Conservation (phyloP, 1,140 invertebrate genomes). For the Sesamia nonagrioides region DNA sequence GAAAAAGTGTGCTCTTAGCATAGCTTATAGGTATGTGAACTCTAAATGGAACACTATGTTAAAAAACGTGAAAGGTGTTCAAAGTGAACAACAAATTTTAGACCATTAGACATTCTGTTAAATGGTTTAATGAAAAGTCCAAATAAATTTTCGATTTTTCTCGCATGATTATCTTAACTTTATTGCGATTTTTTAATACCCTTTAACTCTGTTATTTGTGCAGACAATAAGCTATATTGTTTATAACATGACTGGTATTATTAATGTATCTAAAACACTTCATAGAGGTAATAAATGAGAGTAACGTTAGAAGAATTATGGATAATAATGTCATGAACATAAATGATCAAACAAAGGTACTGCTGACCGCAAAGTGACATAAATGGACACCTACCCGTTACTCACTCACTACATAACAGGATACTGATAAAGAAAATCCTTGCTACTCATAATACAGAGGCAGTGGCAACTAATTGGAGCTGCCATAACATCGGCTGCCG, state of each 20-base stretch:
- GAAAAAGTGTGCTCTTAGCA: background rate
- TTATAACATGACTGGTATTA: slow-evolving; percentile 45
- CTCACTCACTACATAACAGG: background rate
- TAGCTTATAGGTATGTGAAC: too few species aligned
- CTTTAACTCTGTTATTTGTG: slow-evolving; percentile 6
- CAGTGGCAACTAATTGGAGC: too few species aligned
- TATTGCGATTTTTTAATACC: background rate
- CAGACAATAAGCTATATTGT: slow-evolving; percentile 44
- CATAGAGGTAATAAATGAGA: background rate
- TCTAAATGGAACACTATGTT: too few species aligned
- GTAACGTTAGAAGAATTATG: background rate
- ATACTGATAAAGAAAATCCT: background rate
- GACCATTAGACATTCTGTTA: too few species aligned
- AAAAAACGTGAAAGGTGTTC: too few species aligned
- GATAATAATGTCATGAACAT: background rate
- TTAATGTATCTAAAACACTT: background rate
- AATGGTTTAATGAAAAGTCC: too few species aligned
- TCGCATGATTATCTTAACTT: background rate
- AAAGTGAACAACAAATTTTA: too few species aligned
- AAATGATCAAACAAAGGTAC: background rate
- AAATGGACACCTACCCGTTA: background rate
- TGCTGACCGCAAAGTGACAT: background rate
- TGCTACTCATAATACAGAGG: background rate
- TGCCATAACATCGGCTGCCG: too few species aligned
- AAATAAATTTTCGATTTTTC: background rate